phyloP scores from a whole-genome alignment of 2,113 vertebrate genomes.

The Ailurus styani region DNA sequence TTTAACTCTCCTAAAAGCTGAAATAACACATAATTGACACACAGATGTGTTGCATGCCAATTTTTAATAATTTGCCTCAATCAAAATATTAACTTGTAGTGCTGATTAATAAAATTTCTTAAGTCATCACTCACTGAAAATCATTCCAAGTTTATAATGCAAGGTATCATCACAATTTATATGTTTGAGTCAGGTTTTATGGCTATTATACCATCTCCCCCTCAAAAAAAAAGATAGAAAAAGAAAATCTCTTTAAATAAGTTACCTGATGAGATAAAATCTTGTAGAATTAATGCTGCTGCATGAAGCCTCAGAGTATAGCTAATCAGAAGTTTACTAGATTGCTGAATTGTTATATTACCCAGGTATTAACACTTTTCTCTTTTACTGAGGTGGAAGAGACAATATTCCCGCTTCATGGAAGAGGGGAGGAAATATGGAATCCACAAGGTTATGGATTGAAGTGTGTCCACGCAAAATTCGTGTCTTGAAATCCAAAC shows the following conservation, averaged over 20 bases:
- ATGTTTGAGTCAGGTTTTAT: background rate
- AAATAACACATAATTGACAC: background rate
- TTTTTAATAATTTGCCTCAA: conserved; percentile 19
- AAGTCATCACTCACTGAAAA: background rate
- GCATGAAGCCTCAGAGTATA: background rate
- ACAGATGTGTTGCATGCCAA: background rate
- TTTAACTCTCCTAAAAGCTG: background rate
- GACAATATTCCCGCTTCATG: background rate
- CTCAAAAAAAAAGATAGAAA: background rate
- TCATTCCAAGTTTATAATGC: background rate
- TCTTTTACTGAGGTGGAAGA: background rate
- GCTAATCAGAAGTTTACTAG: background rate
- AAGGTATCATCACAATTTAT: background rate
- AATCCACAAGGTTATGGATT: background rate
- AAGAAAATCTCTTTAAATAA: background rate
- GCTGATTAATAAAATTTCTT: background rate
- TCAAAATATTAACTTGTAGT: background rate
- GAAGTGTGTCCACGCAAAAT: background rate
- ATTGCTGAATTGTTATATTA: background rate
- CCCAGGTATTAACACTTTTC: background rate
- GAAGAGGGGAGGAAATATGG: background rate
- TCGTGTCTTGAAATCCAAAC: background rate
- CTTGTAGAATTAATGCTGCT: background rate
- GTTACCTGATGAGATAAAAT: background rate
- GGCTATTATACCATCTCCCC: background rate